Base-by-base conservation (phyloP, 1,140 invertebrate species). In the Tetraneura akinire region DNA sequence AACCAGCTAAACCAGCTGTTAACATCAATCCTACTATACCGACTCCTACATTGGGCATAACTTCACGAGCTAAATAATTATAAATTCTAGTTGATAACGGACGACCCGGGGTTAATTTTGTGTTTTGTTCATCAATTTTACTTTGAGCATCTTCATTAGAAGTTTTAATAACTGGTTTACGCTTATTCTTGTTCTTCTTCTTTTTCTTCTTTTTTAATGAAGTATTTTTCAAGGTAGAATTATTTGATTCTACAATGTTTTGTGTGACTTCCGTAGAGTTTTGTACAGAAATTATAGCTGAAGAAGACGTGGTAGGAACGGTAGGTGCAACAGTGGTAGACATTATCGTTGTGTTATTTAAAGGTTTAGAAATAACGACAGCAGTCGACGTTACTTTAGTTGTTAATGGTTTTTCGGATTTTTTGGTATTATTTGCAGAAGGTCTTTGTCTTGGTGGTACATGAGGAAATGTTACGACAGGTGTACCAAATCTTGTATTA, bases 11-110 rank as follows among this genome's bases (percentile, higher is more conserved):
- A 18, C 92, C 92, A 16, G 90, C 89, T 49, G 90, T 87, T 16
- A 92, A 87, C 55, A 92, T 90, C 51, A 93, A 84, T 10, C 92
- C 92, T 21, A 93, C 89, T 23, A 93, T 85, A 83, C 92, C 92
- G 1, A 93, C 90, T 23, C 92, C 91, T 21, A 93, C 91, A 80
- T 90, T 91, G 0, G 92, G 91, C 90, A 93, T 92, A 0, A 93
- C 91, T 87, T 93, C 92, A 83, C 91, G 87, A 11, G 91, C 91
- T 26, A 93, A 85, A 83, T 92, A 93, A 83, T 92, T 93, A 82
- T 93, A 93, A 45, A 93, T 90, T 85, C 92, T 90, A 1, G 91
- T 91, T 29, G 90, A 88, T 2, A 92, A 10, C 89, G 85, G 81
- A 86, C 87, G 81, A 84, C 62, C 86, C 29, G 82, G 80, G 29